Base-by-base conservation (phyloP, 2,888 invertebrate genomes). In the Neuroscelio doddi region DNA sequence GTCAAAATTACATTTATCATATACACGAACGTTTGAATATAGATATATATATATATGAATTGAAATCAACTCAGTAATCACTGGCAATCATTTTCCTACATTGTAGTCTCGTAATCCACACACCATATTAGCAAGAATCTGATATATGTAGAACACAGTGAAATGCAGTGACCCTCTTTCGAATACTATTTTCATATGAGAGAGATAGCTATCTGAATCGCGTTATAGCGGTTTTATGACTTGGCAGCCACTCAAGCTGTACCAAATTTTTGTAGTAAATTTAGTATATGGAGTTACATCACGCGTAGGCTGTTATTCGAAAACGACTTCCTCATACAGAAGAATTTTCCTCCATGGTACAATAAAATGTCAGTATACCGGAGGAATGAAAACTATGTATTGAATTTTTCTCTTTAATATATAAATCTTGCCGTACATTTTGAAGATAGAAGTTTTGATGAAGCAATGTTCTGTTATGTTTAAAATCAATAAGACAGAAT, bases 1-100 rank as follows among this genome's bases (percentile, higher is more conserved):
- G 68, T 65, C 63, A 67, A 70, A 75, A 72, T 76, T 75, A 72
- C 74, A 68, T 66, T 72, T 69, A 64, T 66, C 67, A 57, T 45
- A 67, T 71, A 71, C 74, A 76, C 76, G 78, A 69, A 75, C 15
- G 38, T 16, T n/a, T 38, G 16, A 17, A 38, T 17, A 17, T 38
- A 17, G 38, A 9, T n/a, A 17, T 2, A 30, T 17, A 9, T n/a
- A 17, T 2, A 30, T 17, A 56, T 49, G 36, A 38, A 47, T 41
- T 45, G 26, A 24, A 38, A 64, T 64, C 30, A 39, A 32, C 38
- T 52, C 24, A 16, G 41, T 44, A 52, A 49, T 49, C 57, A 49
- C 53, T 27, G 41, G 41, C 49, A 57, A 61, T 58, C 49, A 61
- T 56, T 57, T 56, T 46, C 21, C 47, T 41, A 50, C 55, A 39